These are phyloP conservation scores for Gnathonemus echidnorhynchus DNA, from an alignment of 2,113 vertebrate species.

Conservation along the genomic window DNA sequence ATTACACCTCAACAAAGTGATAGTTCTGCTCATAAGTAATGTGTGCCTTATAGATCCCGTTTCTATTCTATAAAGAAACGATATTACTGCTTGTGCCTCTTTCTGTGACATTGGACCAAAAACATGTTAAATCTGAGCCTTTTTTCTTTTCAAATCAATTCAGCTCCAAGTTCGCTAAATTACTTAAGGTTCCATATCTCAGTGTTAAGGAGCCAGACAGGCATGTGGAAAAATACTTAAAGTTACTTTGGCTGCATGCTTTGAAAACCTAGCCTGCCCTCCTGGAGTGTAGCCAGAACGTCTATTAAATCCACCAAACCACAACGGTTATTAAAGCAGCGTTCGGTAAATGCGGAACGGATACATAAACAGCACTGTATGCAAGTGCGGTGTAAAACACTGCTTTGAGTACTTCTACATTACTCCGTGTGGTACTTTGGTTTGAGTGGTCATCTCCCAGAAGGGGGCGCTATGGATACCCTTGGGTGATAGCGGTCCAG, in stretches of 20 bases:
- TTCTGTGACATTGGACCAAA: background rate
- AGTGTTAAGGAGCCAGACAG: background rate
- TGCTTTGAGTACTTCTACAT: background rate
- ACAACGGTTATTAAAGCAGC: background rate
- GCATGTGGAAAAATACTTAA: background rate
- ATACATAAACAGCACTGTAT: background rate
- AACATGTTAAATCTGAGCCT: background rate
- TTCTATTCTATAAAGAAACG: background rate
- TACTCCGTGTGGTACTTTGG: background rate
- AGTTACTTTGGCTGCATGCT: background rate
- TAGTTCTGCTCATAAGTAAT: background rate
- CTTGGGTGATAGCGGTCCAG: background rate
- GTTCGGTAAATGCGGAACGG: background rate
- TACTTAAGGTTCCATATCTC: background rate
- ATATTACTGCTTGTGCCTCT: background rate
- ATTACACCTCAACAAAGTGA: background rate
- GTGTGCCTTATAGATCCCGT: background rate
- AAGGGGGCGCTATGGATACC: background rate
- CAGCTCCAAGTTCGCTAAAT: background rate
- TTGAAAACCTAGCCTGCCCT: background rate
- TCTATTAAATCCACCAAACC: background rate
- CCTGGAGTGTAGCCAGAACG: background rate
- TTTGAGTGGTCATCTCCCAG: background rate
- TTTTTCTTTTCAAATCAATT: background rate
- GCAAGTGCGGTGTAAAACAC: background rate